phyloP scores from a whole-genome alignment of 2,797 vertebrate genomes.

The Zalophus californianus region DNA sequence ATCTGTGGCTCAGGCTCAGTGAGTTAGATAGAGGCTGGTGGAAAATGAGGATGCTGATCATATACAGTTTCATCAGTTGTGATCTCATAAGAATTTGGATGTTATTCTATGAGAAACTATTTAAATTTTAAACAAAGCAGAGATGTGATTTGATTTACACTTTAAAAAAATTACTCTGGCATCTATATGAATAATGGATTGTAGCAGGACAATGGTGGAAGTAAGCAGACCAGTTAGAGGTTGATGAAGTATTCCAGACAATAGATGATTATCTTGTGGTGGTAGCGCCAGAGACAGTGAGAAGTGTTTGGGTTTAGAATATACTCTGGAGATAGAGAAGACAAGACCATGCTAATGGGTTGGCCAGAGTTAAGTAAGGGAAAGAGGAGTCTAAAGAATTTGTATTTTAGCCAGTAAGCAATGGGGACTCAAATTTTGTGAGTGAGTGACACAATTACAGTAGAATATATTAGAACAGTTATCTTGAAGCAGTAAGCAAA shows the following conservation, averaged over 20 bases:
- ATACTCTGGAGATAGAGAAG: neutral
- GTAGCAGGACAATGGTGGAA: neutral
- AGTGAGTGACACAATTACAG: slow-evolving; percentile 19
- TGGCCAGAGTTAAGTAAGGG: neutral
- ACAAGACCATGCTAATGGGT: neutral
- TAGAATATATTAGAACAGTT: neutral
- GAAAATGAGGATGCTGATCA: neutral
- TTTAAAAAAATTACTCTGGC: slow-evolving; percentile 35
- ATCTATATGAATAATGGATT: neutral
- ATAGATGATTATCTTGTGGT: neutral
- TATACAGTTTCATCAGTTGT: neutral
- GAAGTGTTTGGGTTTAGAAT: neutral
- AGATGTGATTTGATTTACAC: neutral
- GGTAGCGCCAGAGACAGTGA: neutral
- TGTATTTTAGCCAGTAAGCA: neutral
- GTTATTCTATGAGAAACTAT: slow-evolving; percentile 4
- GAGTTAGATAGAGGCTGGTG: neutral
- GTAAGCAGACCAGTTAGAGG: neutral
- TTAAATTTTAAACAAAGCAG: slow-evolving; percentile 55
- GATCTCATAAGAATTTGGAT: neutral
- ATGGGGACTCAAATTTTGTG: neutral
- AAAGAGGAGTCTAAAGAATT: neutral
- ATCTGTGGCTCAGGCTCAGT: neutral
- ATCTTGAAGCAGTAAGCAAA: slow-evolving; percentile 5
- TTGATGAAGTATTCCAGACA: neutral